Evolutionary conservation across 2,888 invertebrate species (phyloP).

Genomic region (Acheta domesticus): DNA sequence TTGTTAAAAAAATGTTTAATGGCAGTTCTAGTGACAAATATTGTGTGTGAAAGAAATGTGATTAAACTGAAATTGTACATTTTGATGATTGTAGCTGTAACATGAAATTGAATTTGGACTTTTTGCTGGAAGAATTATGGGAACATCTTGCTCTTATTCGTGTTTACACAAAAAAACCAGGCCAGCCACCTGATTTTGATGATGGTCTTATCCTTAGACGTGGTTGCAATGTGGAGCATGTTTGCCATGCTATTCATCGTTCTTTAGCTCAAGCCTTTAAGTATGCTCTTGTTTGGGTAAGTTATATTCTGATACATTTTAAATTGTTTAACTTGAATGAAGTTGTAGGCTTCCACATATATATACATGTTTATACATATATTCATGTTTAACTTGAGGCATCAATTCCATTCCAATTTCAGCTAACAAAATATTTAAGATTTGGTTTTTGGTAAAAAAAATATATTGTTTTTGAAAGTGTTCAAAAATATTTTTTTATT

Average conservation of each 20-base stretch:
- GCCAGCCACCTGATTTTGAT: conserved; percentile 92
- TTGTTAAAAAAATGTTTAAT: too few species aligned
- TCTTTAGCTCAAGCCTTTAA: conserved; percentile 89
- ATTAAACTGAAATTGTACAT: too few species aligned
- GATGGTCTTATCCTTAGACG: conserved; percentile 89
- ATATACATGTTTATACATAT: too few species aligned
- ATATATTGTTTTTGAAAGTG: too few species aligned
- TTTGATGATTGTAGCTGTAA: conserved; percentile 73
- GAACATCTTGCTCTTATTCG: conserved; percentile 88
- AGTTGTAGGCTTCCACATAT: too few species aligned
- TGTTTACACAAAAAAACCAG: conserved; percentile 98
- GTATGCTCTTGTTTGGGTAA: conserved; percentile 92
- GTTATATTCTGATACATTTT: conserved; percentile 38
- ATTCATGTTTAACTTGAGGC: too few species aligned
- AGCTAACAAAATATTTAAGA: not conserved
- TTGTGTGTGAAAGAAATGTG: too few species aligned
- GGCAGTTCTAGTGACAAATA: too few species aligned
- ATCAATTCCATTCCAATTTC: too few species aligned
- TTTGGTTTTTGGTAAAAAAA: not conserved
- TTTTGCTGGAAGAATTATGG: conserved; percentile 87
- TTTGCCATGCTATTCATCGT: conserved; percentile 95
- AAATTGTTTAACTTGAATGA: too few species aligned
- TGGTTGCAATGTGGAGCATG: conserved; percentile 93
- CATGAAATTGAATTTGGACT: conserved; percentile 97
- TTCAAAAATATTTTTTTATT: too few species aligned